Conservation (phyloP, 2,113 vertebrate species). For the Zosterops pallidus region DNA sequence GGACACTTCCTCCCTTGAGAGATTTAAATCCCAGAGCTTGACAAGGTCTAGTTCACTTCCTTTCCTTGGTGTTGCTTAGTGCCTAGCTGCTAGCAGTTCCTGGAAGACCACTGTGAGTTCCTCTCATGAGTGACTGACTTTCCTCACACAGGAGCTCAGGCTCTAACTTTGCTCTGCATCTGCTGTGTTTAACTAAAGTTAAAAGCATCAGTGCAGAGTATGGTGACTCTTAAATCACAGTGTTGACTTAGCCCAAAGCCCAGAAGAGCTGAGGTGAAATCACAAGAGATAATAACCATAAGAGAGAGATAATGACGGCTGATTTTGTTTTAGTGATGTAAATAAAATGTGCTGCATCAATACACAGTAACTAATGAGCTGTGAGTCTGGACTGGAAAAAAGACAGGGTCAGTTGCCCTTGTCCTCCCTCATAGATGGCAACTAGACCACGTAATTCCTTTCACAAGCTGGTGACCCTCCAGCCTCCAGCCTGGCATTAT, state of each 20-base stretch:
- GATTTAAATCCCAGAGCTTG: background rate
- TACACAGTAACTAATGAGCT: background rate
- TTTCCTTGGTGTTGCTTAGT: background rate
- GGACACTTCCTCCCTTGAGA: background rate
- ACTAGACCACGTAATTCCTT: background rate
- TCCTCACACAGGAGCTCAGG: background rate
- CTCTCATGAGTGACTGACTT: background rate
- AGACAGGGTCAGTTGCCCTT: background rate
- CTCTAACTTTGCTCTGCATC: background rate
- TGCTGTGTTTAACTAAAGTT: background rate
- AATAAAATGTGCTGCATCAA: background rate
- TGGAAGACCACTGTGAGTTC: background rate
- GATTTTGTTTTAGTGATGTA: background rate
- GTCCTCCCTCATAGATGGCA: background rate
- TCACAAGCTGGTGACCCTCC: background rate
- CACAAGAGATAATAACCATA: background rate
- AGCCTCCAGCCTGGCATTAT: background rate
- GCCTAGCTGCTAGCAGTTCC: background rate
- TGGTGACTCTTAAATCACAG: background rate
- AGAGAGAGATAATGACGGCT: background rate
- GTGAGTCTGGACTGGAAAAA: background rate
- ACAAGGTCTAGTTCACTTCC: background rate
- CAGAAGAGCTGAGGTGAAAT: background rate
- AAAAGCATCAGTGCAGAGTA: background rate
- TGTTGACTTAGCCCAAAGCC: background rate